Percentiles rank a stretch among this genome's conserved stretches.
phyloP scores from a whole-genome alignment of 2,113 vertebrate genomes.

The Atlantisia rogersi region DNA sequence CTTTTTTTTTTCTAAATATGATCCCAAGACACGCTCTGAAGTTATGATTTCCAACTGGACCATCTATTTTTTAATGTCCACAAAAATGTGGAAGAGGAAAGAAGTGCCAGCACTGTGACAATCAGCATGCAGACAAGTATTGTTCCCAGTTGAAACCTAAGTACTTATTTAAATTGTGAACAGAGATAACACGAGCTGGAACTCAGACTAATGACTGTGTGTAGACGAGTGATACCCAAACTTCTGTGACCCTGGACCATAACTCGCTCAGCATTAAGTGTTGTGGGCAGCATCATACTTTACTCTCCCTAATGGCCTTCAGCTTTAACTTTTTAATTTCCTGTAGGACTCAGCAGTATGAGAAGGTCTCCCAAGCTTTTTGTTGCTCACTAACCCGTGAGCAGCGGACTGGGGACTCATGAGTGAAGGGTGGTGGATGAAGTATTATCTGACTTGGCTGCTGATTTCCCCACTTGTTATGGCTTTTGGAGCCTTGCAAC shows the following conservation, averaged over 20 bases:
- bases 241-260: neutral
- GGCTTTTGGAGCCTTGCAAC: neutral
- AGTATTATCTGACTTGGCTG: neutral
- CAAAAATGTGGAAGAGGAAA: neutral
- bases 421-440: neutral
- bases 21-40: neutral
- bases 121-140: neutral
- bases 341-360: neutral
- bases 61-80: neutral
- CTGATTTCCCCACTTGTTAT: neutral
- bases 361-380: neutral
- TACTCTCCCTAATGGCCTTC: neutral
- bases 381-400: neutral
- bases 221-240: neutral
- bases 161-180: neutral
- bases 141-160: neutral
- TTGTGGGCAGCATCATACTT: neutral
- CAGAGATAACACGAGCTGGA: neutral
- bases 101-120: neutral
- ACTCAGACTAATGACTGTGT: neutral
- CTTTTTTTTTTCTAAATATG: neutral
- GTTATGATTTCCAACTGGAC: neutral
- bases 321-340: constrained; percentile 33
- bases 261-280: neutral
- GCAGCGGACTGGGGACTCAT: fast-evolving